Evolutionary conservation across 2,888 invertebrate genomes (phyloP), one percentile per base, ranked within the genome.

Genomic region (Fissipunctia ypsillon): DNA sequence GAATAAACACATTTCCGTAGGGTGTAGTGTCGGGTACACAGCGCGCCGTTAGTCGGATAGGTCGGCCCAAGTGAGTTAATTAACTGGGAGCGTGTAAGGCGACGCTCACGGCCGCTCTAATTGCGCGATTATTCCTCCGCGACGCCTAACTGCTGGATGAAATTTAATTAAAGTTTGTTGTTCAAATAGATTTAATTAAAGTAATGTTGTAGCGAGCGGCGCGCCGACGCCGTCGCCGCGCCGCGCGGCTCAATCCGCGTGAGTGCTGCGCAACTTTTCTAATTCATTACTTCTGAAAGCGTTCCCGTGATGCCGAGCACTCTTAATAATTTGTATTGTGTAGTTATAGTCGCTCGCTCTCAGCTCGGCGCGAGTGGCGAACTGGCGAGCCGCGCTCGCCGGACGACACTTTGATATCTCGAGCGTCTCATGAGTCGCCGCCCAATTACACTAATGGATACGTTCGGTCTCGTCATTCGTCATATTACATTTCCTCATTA

Each of bases 141-240:
- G 95, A 94, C 95, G 95, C 96, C 95, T 95, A 96, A 96, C 96
- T 96, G 96, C 95, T 95, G 94, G 95, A 96, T 96, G 95, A 96
- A 96, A 96, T 96, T 96, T 96, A 96, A 96, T 96, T 96, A 96
- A 96, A 96, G 95, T 96, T 96, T 96, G 96, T 96, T 96, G 96
- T 96, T 96, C 95, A 96, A 96, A 96, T 96, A 96, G 96, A 96
- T 96, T 96, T 96, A 96, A 96, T 96, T 96, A 96, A 96, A 96
- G 96, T 96, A 96, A 96, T 96, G 96, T 95, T 95, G 96, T 95
- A 95, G 95, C 94, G 93, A 93, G 92, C 88, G 90, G 91, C 91
- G 92, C 94, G 94, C 93, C 92, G 94, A 91, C 92, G 91, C 91
- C 91, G 90, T 81, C 84, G 83, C 80, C 84, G 87, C 84, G 87